Percentiles rank a stretch among this genome's conserved stretches.
phyloP scores from a whole-genome alignment of 2,888 invertebrate genomes.

The Amiota minor region DNA sequence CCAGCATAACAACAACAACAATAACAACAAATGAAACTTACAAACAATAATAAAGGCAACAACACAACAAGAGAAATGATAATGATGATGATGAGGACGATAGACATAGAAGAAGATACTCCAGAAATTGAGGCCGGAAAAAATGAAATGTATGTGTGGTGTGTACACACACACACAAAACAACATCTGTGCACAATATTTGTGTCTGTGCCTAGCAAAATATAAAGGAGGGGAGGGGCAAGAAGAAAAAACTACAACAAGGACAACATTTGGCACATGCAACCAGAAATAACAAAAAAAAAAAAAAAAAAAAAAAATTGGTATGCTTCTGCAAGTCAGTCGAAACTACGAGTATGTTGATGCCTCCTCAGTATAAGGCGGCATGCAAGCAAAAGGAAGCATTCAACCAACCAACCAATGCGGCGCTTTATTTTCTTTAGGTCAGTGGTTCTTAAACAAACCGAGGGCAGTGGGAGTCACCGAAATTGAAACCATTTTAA shows the following conservation, averaged over 20 bases:
- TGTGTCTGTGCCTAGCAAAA: neutral
- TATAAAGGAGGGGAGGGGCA: too few species aligned
- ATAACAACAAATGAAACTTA: neutral
- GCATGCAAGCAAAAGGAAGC: neutral
- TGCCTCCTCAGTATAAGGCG: too few species aligned
- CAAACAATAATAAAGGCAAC: conserved; percentile 1
- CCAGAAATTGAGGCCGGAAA: neutral
- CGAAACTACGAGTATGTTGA: too few species aligned
- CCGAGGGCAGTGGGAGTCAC: too few species aligned
- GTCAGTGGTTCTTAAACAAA: too few species aligned
- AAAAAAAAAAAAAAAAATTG: neutral
- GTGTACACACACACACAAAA: neutral
- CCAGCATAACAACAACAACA: conserved; percentile 8
- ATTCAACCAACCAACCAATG: neutral
- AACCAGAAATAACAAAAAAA: neutral
- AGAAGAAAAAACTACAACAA: neutral
- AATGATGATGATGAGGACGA: neutral
- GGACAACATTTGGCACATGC: conserved; percentile 2
- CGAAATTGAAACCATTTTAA: too few species aligned
- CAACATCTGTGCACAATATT: too few species aligned
- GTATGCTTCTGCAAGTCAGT: neutral
- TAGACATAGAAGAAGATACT: neutral
- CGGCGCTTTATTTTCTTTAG: neutral
- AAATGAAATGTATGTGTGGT: neutral
- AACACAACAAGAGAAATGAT: conserved; percentile 6